phyloP scores from a whole-genome alignment of 2,888 invertebrate species.

The Mythimna vitellina region DNA sequence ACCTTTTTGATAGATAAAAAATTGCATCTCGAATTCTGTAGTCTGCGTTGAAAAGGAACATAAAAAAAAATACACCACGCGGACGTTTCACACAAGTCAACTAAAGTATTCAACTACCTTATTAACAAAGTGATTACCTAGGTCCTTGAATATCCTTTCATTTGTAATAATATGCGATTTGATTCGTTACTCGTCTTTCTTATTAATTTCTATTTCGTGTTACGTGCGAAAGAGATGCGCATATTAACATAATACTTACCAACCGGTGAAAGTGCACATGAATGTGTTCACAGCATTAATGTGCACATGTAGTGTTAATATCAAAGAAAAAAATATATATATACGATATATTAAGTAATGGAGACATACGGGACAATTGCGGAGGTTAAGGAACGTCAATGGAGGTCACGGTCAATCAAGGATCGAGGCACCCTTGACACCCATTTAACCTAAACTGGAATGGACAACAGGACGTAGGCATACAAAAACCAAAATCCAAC shows the following conservation, averaged over 20 bases:
- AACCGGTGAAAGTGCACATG: slow-evolving; percentile 64
- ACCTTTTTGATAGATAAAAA: neutral
- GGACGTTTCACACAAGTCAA: slow-evolving; percentile 24
- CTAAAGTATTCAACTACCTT: slow-evolving; percentile 7
- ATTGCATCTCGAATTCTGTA: neutral
- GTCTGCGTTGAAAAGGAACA: slow-evolving; percentile 1
- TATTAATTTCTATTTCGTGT: slow-evolving; percentile 50
- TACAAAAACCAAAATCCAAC: slow-evolving; percentile 64
- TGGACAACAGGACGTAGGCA: slow-evolving; percentile 54
- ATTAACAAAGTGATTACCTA: slow-evolving; percentile 3
- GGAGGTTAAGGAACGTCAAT: slow-evolving; percentile 74
- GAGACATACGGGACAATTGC: slow-evolving; percentile 69
- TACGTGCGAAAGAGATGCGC: slow-evolving; percentile 60
- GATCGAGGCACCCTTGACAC: slow-evolving; percentile 59
- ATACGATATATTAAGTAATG: slow-evolving; percentile 64
- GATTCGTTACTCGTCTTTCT: slow-evolving; percentile 42
- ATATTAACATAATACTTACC: slow-evolving; percentile 61
- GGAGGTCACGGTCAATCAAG: slow-evolving; percentile 75
- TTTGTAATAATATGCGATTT: slow-evolving; percentile 10
- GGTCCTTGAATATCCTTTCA: slow-evolving; percentile 48
- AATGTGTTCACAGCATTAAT: slow-evolving; percentile 61
- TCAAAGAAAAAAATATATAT: slow-evolving; percentile 59
- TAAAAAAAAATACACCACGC: slow-evolving; percentile 19
- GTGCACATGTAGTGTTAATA: slow-evolving; percentile 69
- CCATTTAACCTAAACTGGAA: slow-evolving; percentile 59